phyloP scores from a whole-genome alignment of 92 coral and sea anemone genomes.

The Phenganax subtilis region DNA sequence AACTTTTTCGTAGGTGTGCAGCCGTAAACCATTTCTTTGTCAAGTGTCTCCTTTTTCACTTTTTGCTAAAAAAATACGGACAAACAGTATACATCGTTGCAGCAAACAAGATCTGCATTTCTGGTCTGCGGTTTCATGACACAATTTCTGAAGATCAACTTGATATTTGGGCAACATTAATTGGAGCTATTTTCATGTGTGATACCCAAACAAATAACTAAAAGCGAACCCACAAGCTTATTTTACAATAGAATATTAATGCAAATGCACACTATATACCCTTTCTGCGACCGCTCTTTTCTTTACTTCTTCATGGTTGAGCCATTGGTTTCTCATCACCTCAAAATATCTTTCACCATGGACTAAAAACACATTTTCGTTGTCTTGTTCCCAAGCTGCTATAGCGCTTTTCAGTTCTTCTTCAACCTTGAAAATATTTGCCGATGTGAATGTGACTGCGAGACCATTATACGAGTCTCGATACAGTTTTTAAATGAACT shows the following conservation, averaged over 20 bases:
- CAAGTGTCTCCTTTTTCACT: slow-evolving; percentile 72
- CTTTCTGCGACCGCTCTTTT: slow-evolving; percentile 71
- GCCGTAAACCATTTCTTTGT: slow-evolving; percentile 87
- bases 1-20: slow-evolving; percentile 89
- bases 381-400: slow-evolving; percentile 75
- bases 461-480: too few species aligned
- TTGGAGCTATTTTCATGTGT: too few species aligned
- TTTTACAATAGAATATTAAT: not conserved
- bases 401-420: slow-evolving; percentile 60
- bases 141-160: too few species aligned
- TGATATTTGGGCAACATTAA: too few species aligned
- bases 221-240: not conserved
- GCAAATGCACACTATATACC: slow-evolving; percentile 35
- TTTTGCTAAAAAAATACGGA: slow-evolving; percentile 61
- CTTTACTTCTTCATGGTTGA: slow-evolving; percentile 62
- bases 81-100: too few species aligned
- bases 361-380: slow-evolving; percentile 70
- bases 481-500: too few species aligned
- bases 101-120: too few species aligned
- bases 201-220: too few species aligned
- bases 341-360: slow-evolving; percentile 68
- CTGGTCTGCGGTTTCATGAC: too few species aligned
- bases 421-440: slow-evolving; percentile 53
- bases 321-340: slow-evolving; percentile 76
- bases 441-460: not conserved